Evolutionary conservation across 2,797 vertebrate genomes (phyloP).

Genomic region (Morus bassanus): DNA sequence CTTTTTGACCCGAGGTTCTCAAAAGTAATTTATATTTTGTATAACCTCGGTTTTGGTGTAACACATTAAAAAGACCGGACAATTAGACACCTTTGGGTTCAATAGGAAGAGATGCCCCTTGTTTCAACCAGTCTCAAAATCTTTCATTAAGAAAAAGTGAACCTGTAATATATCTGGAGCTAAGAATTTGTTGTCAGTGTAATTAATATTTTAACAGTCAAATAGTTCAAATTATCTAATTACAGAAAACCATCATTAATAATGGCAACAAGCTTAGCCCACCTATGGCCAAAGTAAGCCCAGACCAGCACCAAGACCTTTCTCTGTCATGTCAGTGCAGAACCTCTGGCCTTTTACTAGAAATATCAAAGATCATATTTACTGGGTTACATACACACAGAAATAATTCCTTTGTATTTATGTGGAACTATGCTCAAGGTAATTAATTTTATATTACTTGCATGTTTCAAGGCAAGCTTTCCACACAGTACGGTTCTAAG

Average conservation of each 20-base stretch:
- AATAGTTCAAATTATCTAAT: not conserved
- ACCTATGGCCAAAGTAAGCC: not conserved
- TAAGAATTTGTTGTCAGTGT: not conserved
- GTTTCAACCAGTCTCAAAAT: not conserved
- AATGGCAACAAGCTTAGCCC: not conserved
- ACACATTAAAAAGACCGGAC: not conserved
- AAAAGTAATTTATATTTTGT: not conserved
- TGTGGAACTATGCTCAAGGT: not conserved
- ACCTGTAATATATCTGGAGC: not conserved
- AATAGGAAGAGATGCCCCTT: not conserved
- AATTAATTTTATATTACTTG: not conserved
- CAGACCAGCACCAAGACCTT: not conserved
- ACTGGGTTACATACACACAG: not conserved
- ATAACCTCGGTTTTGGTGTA: not conserved
- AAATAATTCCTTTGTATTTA: not conserved
- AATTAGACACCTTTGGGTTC: not conserved
- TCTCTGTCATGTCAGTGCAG: not conserved
- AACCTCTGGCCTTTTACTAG: not conserved
- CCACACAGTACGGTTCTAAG: not conserved
- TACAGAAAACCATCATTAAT: not conserved
- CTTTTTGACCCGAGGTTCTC: not conserved
- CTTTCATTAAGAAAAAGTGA: not conserved
- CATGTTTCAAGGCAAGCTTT: not conserved
- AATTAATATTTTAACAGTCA: not conserved
- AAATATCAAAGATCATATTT: not conserved